phyloP scores from a whole-genome alignment of 2,113 vertebrate species.

The Ariopsis seemanni region DNA sequence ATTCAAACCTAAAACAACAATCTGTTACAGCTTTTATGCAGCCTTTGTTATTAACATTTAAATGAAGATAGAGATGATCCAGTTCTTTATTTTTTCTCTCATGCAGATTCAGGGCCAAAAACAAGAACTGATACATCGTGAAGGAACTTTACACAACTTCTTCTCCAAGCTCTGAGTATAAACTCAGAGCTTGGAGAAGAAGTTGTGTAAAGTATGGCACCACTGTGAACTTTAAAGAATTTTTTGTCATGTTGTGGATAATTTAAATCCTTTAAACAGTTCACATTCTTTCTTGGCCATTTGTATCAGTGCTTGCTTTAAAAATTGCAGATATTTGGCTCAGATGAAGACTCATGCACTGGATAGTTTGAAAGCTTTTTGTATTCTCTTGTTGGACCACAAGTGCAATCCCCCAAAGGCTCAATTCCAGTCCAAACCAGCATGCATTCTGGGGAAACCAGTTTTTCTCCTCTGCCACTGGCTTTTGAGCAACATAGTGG shows the following conservation, averaged over 20 bases:
- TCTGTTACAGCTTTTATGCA: neutral
- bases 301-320: neutral
- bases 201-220: slow-evolving; percentile 8
- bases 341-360: neutral
- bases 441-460: slow-evolving; percentile 47
- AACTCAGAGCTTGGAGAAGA: neutral
- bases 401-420: slow-evolving; percentile 25
- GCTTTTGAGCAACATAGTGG: slow-evolving; percentile 14
- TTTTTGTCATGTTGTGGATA: neutral
- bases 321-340: neutral
- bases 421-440: slow-evolving; percentile 46
- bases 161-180: neutral
- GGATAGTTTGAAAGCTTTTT: neutral
- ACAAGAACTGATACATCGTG: neutral
- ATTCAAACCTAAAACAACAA: neutral
- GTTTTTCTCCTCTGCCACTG: slow-evolving; percentile 36
- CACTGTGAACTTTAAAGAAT: neutral
- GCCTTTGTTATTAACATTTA: neutral
- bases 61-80: neutral
- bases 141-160: neutral
- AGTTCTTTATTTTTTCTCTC: neutral
- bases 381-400: neutral
- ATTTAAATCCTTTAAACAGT: neutral
- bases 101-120: neutral
- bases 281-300: slow-evolving; percentile 4